Base-by-base conservation (phyloP, 2,888 invertebrate species). In the Desoria tigrina region DNA sequence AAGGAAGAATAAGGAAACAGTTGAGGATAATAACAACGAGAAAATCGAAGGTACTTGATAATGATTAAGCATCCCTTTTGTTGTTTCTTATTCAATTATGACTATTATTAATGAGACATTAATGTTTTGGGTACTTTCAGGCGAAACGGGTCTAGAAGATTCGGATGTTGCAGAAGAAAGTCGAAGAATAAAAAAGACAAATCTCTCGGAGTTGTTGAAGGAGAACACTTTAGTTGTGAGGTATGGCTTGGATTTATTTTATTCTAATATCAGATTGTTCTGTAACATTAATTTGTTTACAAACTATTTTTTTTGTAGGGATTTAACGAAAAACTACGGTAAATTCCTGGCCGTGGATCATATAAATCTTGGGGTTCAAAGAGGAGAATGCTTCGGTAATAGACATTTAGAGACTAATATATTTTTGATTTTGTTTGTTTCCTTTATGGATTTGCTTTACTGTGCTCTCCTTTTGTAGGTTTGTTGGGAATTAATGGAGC, bases 331-430 rank as follows among this genome's bases (percentile, higher is more conserved):
- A 79, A 87, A 85, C 78, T 94, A 93, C 77, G 86, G 85, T 4
- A 83, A 84, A 0, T 84, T 90, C 67, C 6, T 57, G 24, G 94
- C 93, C 0, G 94, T 95, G 0, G 88, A 92, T 78, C 88, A 88
- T 75, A 81, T 91, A 6, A 88, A 86, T 78, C 79, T 86, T 78
- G 89, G 86, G 54, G 86, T 90, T 0, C 85, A 85, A 60, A 83
- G 86, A 65, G 85, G 85, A 6, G 92, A 92, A 80, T 90, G 90
- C 77, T 92, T 92, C 77, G 92, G 92, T 1, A 23, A 51, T n/a
- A 49, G 7, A 39, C 16, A 39, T 39, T 39, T 39, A 11, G 16
- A 39, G 9, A 16, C 9, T 16, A 39, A 11, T 9, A 11, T 39
- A 9, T 39, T 39, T 39, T 39, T 39, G 39, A 39, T 39, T 39